Evolutionary conservation across 2,888 invertebrate genomes (phyloP), one percentile per base, ranked within the genome.

Genomic region (Pantelozetes paolii): DNA sequence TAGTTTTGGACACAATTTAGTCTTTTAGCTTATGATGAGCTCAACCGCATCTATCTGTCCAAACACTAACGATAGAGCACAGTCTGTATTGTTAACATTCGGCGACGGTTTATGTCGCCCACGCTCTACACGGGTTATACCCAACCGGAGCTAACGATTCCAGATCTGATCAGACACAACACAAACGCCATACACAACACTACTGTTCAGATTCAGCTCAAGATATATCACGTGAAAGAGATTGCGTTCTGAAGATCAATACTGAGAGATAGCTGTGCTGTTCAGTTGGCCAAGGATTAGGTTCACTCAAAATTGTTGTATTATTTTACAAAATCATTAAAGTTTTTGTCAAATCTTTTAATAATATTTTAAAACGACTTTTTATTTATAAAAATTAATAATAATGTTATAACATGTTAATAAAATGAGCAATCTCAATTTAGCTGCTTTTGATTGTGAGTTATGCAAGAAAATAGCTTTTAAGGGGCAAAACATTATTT

Each of bases 91-190:
- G 57, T 28, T 18, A 45, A n/a, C n/a, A 18, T 20, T 18, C 23
- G 59, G 28, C 32, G 59, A 30, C 18, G 59, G 59, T 28, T 28
- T 15, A 5, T 15, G 30, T 59, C 59, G 59, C 59, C 59, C 59
- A 59, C 59, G 59, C 59, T 59, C 32, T 59, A 13, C 28, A 23
- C 9, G 26, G 15, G 59, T 23, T 59, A 59, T 59, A 59, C 59
- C 59, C 59, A 59, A 59, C 59, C 59, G 59, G 59, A 59, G 59
- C 13, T 15, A 59, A 28, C 30, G 13, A 30, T 59, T 32, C 59
- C 15, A 59, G 59, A 59, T 59, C 59, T 59, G 59, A 59, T 59
- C 30, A 59, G 59, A 59, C 59, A 59, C 59, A 28, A 59, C 59
- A 59, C 20, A 50, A 20, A 20, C 18, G 50, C 20, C 6, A 18